Percentiles rank a stretch among this genome's conserved stretches.
phyloP scores from a whole-genome alignment of 2,113 vertebrate genomes.

The Cinclus mexicanus region DNA sequence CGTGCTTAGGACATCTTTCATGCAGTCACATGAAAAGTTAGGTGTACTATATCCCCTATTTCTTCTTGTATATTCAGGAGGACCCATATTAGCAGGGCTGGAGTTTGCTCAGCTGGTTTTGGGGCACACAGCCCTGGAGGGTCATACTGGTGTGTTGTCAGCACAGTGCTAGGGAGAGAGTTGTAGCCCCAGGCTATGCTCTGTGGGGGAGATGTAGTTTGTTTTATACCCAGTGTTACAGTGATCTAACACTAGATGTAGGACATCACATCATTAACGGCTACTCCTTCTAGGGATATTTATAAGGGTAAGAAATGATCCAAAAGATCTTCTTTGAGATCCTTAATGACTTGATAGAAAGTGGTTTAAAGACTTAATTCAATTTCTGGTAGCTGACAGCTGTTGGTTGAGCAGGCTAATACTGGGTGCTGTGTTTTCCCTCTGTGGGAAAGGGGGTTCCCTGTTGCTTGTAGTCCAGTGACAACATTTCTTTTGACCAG shows the following conservation, averaged over 20 bases:
- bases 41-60: neutral
- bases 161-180: neutral
- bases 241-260: neutral
- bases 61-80: neutral
- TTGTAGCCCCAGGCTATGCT: neutral
- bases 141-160: neutral
- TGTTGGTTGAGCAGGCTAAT: neutral
- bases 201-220: neutral
- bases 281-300: neutral
- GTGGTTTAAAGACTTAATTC: neutral
- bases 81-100: neutral
- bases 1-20: neutral
- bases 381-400: neutral
- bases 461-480: neutral
- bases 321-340: neutral
- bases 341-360: neutral
- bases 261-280: neutral
- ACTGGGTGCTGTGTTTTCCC: neutral
- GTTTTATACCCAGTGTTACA: neutral
- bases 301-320: neutral
- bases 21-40: neutral
- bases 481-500: neutral
- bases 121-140: rapidly evolving
- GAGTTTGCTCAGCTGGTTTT: neutral
- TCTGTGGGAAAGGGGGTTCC: neutral